These are phyloP conservation scores for Acromyrmex echinatior DNA, from an alignment of 1,140 invertebrate genomes.

Conservation along the genomic window DNA sequence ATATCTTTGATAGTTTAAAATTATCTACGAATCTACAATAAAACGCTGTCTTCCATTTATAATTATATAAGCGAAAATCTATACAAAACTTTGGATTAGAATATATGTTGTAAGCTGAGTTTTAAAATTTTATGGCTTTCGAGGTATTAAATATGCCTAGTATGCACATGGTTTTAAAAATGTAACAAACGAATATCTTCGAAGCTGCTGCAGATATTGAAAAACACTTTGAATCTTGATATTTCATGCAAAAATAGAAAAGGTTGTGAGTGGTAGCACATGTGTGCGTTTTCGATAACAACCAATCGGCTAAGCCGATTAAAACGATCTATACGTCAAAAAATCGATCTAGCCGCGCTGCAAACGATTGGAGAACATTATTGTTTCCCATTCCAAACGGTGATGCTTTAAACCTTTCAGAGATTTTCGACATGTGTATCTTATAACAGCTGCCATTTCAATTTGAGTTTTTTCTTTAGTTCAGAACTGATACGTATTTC, in stretches of 20 bases:
- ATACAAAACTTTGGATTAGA: background rate
- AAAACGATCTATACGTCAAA: slow-evolving; percentile 30
- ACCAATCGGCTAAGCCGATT: slow-evolving; percentile 57
- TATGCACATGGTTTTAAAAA: background rate
- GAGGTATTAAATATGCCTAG: too few species aligned
- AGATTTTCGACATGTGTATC: background rate
- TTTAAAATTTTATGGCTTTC: background rate
- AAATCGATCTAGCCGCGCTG: slow-evolving; percentile 9
- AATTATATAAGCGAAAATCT: background rate
- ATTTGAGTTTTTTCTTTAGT: slow-evolving; percentile 26
- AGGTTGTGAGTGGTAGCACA: background rate
- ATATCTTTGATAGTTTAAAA: background rate
- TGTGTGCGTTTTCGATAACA: slow-evolving; percentile 19
- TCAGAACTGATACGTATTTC: slow-evolving; percentile 25
- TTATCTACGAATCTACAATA: background rate
- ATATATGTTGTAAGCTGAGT: background rate
- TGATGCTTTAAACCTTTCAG: background rate
- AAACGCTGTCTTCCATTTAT: background rate
- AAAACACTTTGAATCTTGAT: slow-evolving; percentile 29
- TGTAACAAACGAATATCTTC: slow-evolving; percentile 3
- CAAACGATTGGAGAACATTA: slow-evolving; percentile 39
- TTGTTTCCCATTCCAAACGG: background rate
- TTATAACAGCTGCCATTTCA: slow-evolving; percentile 8
- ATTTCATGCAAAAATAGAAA: slow-evolving; percentile 28
- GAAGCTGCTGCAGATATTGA: slow-evolving; percentile 27